phyloP scores from a whole-genome alignment of 2,113 vertebrate genomes.

The Melanerpes formicivorus region DNA sequence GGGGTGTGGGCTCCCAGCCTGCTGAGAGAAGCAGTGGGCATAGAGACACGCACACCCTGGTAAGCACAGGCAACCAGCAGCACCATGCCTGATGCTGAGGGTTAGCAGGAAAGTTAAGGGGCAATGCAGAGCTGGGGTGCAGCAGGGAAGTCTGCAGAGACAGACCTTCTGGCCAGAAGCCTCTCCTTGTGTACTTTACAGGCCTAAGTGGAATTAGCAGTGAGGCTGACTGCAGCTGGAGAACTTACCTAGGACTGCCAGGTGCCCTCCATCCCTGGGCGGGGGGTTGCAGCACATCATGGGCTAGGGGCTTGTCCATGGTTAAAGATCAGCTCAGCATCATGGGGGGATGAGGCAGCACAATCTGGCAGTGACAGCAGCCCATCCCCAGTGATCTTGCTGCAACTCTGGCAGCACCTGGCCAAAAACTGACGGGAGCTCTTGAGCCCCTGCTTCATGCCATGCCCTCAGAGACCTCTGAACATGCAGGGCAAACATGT shows the following conservation, averaged over 20 bases:
- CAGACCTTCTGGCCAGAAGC: fast-evolving
- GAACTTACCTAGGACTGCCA: not conserved
- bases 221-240: not conserved
- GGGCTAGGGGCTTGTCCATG: not conserved
- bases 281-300: not conserved
- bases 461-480: not conserved
- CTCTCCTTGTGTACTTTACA: not conserved
- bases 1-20: not conserved
- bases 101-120: not conserved
- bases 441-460: not conserved
- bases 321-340: not conserved
- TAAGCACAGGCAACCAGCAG: not conserved
- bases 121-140: not conserved
- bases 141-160: not conserved
- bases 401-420: not conserved
- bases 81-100: not conserved
- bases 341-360: fast-evolving
- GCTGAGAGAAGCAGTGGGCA: not conserved
- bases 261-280: not conserved
- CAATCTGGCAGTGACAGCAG: not conserved
- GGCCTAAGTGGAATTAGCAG: not conserved
- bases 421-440: not conserved
- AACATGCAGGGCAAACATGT: not conserved
- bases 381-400: not conserved
- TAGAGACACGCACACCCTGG: fast-evolving